Conservation (phyloP, 2,888 invertebrate genomes). For the Leptopterna dolabrata region DNA sequence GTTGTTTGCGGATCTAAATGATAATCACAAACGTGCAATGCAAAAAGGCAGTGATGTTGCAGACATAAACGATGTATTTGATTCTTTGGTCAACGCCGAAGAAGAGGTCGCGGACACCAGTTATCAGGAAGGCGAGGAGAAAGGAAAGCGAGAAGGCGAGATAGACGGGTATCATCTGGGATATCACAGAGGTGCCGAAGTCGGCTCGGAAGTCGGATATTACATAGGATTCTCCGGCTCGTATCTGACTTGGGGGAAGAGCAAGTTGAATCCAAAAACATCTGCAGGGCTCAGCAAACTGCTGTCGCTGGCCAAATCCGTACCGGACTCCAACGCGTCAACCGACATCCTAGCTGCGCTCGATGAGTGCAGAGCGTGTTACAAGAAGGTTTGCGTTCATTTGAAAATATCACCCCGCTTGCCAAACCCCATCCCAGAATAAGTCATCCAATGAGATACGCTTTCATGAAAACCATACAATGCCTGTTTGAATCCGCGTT, state of each 20-base stretch:
- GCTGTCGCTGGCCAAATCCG: constrained; percentile 72
- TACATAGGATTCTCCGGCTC: constrained; percentile 75
- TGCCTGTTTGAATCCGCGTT: neutral
- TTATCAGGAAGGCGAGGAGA: constrained; percentile 76
- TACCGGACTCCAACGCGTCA: constrained; percentile 76
- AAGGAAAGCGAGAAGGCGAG: constrained; percentile 72
- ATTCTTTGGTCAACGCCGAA: constrained; percentile 79
- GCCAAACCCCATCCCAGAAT: constrained; percentile 70
- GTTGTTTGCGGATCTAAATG: neutral
- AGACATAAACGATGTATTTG: constrained; percentile 81
- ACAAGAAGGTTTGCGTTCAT: constrained; percentile 77
- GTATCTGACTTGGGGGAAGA: constrained; percentile 64
- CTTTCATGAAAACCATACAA: neutral
- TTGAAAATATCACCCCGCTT: constrained; percentile 73
- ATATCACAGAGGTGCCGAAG: constrained; percentile 79
- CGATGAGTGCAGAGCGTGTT: constrained; percentile 76
- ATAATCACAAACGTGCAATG: neutral
- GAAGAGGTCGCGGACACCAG: constrained; percentile 70
- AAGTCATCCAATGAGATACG: constrained; percentile 58
- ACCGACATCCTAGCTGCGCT: constrained; percentile 74
- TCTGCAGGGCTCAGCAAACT: constrained; percentile 71
- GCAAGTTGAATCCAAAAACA: constrained; percentile 68
- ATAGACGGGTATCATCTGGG: constrained; percentile 80
- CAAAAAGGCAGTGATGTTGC: constrained; percentile 65
- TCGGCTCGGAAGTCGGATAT: constrained; percentile 83